Conservation (phyloP, 2,797 vertebrate species). For the Naso thynnoides region DNA sequence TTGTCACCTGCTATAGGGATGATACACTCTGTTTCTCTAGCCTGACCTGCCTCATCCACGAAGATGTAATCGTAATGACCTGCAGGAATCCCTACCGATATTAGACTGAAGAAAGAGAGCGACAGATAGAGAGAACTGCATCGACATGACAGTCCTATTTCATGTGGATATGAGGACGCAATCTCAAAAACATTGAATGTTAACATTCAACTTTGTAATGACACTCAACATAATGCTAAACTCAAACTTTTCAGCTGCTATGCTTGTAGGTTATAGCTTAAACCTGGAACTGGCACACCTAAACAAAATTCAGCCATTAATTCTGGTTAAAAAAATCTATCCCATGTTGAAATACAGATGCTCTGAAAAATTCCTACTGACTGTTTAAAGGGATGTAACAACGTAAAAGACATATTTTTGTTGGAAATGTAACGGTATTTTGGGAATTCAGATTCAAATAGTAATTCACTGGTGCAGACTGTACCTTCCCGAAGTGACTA, state of each 20-base stretch:
- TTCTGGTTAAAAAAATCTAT: too few species aligned
- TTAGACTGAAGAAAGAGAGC: constrained; percentile 74
- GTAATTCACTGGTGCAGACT: neutral
- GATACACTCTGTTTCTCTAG: constrained; percentile 83
- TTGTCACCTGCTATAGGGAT: constrained; percentile 84
- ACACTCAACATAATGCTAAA: neutral
- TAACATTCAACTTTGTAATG: neutral
- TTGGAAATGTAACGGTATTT: neutral
- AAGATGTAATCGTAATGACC: constrained; percentile 87
- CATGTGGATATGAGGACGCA: neutral
- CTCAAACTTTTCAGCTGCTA: neutral
- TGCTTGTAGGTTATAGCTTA: neutral
- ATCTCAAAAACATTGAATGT: neutral
- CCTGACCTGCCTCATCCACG: constrained; percentile 88
- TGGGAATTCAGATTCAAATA: neutral
- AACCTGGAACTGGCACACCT: too few species aligned
- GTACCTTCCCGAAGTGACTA: constrained; percentile 90
- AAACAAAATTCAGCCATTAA: too few species aligned
- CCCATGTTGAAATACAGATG: too few species aligned
- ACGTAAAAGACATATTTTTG: too few species aligned
- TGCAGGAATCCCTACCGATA: constrained; percentile 77
- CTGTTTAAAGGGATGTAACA: too few species aligned
- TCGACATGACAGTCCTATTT: neutral
- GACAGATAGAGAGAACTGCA: neutral
- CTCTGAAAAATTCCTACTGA: too few species aligned